A percentile compares a stretch with the other conserved stretches of the same genome.
These are phyloP conservation scores for Melipona quadrifasciata DNA, from an alignment of 1,140 invertebrate genomes.

Conservation along the genomic window DNA sequence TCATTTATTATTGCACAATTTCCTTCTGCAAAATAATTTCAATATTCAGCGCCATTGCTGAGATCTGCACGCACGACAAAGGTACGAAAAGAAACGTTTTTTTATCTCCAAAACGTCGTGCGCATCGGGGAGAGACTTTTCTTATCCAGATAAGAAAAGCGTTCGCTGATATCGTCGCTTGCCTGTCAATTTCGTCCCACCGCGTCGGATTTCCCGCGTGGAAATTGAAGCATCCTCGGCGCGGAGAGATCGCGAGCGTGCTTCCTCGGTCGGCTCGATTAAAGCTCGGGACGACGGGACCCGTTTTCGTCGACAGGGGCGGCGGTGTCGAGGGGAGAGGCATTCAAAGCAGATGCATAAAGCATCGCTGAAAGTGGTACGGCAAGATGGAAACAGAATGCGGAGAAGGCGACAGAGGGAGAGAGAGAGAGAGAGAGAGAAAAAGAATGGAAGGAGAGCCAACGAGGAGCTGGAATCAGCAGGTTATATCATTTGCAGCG, in stretches of 20 bases:
- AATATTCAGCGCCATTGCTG: not conserved
- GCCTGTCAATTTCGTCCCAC: not conserved
- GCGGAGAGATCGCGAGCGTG: not conserved
- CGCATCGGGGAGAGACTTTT: not conserved
- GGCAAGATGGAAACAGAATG: not conserved
- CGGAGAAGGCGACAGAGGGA: not conserved
- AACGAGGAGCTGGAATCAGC: slow-evolving; percentile 24
- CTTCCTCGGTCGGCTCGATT: not conserved
- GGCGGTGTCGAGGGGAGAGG: not conserved
- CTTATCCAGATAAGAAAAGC: not conserved
- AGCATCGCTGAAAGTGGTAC: slow-evolving; percentile 13
- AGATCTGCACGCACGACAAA: not conserved
- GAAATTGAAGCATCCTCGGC: not conserved
- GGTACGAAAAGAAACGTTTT: no score
- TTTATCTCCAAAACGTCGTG: not conserved
- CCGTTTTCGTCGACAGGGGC: not conserved
- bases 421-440: not conserved
- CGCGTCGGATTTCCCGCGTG: not conserved
- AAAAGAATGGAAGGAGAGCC: not conserved
- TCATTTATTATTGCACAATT: no score
- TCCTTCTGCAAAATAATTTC: no score
- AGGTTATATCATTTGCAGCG: slow-evolving; percentile 17
- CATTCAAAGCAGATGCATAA: slow-evolving; percentile 5
- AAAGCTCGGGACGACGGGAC: not conserved
- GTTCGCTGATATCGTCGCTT: not conserved